Evolutionary conservation across 2,113 vertebrate genomes (phyloP), one percentile per base, ranked within the genome.

Genomic region (Anolis carolinensis): DNA sequence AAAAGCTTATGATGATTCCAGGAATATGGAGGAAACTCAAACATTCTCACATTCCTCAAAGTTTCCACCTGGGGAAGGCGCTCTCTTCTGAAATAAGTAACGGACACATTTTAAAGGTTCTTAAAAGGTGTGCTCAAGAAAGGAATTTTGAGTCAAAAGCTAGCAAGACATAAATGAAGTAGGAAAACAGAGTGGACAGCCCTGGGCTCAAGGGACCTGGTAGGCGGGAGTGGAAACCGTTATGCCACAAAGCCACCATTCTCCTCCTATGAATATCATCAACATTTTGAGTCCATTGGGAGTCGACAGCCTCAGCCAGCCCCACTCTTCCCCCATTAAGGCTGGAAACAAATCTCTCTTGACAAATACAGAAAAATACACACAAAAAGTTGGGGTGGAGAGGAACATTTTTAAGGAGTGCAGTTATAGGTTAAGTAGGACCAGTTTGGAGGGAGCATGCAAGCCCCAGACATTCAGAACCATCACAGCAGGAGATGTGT

Each of bases 211-310:
- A 48, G 55, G 48, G 44, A 34, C 7, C 13, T 80, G 39, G 16
- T 16, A 52, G 70, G 77, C 20, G 16, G 70, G 59, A 44, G n/a
- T 74, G 70, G 70, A 81, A 84, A 75, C 87, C 59, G 70, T 88
- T 84, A 81, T 55, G 7, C 70, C 87, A 84, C 82, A 88, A 84
- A 84, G 82, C 77, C 76, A 39, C 82, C 34, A 74, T 74, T 84
- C 82, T 52, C 25, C 68, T 20, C 13, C 48, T 2, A 3, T 59
- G 39, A 52, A 84, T 68, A 27, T 73, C 59, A 74, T 79, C 68
- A 36, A 32, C 86, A 78, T 80, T 36, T 88, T 68, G 75, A 84
- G 25, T 34, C 68, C 25, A 63, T 79, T 83, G 78, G 68, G 65
- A 77, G 39, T 44, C 73, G 72, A n/a, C 39, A 11, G 70, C 13